Evolutionary conservation across 2,797 vertebrate species (phyloP).

Genomic region (Spinibarbus caldwelli): DNA sequence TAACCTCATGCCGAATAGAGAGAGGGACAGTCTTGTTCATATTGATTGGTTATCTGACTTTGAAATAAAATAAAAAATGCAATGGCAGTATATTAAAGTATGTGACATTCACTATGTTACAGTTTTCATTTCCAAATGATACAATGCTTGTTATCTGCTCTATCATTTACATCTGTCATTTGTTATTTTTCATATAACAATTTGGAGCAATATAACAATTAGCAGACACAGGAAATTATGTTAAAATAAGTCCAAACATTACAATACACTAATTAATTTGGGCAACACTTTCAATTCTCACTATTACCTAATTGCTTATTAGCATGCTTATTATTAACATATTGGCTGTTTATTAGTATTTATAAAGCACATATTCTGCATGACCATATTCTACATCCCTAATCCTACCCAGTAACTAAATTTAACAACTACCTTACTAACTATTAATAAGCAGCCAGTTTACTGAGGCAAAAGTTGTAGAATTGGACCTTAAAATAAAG

Average conservation of each 20-base stretch:
- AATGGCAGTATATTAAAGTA: neutral
- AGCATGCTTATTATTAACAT: too few relatives aligned
- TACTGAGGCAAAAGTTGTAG: too few relatives aligned
- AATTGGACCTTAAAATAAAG: too few relatives aligned
- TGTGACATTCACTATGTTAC: neutral
- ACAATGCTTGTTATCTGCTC: neutral
- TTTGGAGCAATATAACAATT: too few relatives aligned
- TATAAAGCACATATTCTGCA: too few relatives aligned
- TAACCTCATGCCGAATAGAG: neutral
- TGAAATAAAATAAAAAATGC: neutral
- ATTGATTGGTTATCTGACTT: neutral
- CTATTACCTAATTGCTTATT: neutral
- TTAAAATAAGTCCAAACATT: neutral
- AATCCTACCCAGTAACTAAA: too few relatives aligned
- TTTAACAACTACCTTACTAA: too few relatives aligned
- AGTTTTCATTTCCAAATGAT: neutral
- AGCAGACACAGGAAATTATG: neutral
- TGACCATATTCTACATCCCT: too few relatives aligned
- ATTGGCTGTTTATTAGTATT: too few relatives aligned
- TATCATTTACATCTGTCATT: neutral
- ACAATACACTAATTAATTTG: neutral
- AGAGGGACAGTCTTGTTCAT: neutral
- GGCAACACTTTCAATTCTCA: neutral
- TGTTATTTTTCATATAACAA: neutral
- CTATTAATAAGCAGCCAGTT: too few relatives aligned